phyloP scores from a whole-genome alignment of 2,888 invertebrate species.

The Meloe dianella region DNA sequence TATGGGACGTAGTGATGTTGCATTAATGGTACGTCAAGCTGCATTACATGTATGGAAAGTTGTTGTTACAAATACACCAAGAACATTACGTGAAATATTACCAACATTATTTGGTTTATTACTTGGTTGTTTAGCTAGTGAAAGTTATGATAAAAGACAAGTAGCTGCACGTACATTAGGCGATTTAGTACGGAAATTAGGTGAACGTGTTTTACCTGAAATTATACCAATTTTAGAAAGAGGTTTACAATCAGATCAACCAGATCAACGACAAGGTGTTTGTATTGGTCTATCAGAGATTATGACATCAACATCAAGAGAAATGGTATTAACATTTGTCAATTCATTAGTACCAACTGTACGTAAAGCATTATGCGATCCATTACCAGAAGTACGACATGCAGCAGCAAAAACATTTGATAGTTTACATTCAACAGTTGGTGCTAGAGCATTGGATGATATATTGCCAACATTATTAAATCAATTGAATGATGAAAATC shows the following conservation, averaged over 20 bases:
- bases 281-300: constrained; percentile 98
- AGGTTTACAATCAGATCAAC: constrained; percentile 87
- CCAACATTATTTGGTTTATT: constrained; percentile 91
- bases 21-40: constrained; percentile 95
- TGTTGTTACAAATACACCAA: constrained; percentile 96
- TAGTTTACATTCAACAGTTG: constrained; percentile 92
- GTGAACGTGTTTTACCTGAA: constrained; percentile 96
- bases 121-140: constrained; percentile 90
- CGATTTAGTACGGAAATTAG: constrained; percentile 95
- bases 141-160: constrained; percentile 95
- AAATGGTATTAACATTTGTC: constrained; percentile 90
- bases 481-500: constrained; percentile 79
- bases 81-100: constrained; percentile 93
- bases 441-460: constrained; percentile 92
- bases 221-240: constrained; percentile 97
- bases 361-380: constrained; percentile 92
- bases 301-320: constrained; percentile 93
- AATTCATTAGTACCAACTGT: constrained; percentile 92
- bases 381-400: constrained; percentile 87
- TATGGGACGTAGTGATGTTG: constrained; percentile 97
- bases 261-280: constrained; percentile 97
- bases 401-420: constrained; percentile 98
- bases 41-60: constrained; percentile 99
- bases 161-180: constrained; percentile 95
- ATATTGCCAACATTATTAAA: constrained; percentile 92